Evolutionary conservation across 92 coral and sea anemone genomes (phyloP), one percentile per base, ranked within the genome.

Genomic region (Chrysogorgia sp.): DNA sequence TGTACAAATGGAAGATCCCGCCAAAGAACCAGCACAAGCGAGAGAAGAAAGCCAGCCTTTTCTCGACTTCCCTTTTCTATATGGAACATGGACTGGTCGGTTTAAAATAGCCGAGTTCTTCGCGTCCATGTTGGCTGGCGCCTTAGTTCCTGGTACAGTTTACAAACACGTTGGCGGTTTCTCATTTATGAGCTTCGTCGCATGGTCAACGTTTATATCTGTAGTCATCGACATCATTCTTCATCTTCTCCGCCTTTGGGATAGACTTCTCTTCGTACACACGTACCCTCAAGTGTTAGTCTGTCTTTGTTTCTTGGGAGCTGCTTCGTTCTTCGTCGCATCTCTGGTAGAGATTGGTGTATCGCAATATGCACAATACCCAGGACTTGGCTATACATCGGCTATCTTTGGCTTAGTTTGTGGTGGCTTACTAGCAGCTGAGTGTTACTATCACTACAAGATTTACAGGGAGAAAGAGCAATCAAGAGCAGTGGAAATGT

Each of bases 191-290:
- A 76, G 63, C 22, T 91, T 84, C 33, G 92, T 96, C 14, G 92
- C 99, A 0, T 96, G 99, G 99, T 85, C 94, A 9, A 88, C 96
- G 10, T 96, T 96, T 34, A 29, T 91, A 7, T 85, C 85, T 75
- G 87, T 92, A 50, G 79, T 91, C 2, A 81, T 96, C 81, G 96
- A 85, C 82, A 65, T 92, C 75, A 89, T 96, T n/a, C 86, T 96
- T 45, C 89, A 83, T 60, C 86, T 88, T 29, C 40, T 96, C 34
- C 97, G 97, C 22, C 60, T 91, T 63, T 96, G 99, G 99, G 96
- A 89, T 8, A 91, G 88, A 37, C 65, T 96, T 40, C 30, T 83
- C 41, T 96, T 93, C 87, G 77, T 96, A 63, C 86, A 80, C 71
- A 88, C 86, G 25, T 96, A 96, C 34, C 97, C 99, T 17, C 84